These are phyloP conservation scores for Campoplex nolae DNA, from an alignment of 2,888 invertebrate species.

Conservation along the genomic window DNA sequence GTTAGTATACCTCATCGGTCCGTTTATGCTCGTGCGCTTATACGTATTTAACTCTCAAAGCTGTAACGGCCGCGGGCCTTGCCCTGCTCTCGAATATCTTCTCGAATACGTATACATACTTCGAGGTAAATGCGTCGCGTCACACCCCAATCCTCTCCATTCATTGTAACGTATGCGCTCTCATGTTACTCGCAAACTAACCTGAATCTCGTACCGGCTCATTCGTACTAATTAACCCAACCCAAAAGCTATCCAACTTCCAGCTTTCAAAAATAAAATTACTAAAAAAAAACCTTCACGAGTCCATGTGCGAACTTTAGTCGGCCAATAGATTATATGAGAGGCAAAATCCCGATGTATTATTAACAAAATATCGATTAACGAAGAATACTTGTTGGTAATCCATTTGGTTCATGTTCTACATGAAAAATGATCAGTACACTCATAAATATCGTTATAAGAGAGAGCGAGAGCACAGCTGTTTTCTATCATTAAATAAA, in stretches of 20 bases:
- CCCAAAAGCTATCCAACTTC: background rate
- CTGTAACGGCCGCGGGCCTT: background rate
- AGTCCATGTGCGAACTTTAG: too few relatives aligned
- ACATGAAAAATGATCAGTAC: background rate
- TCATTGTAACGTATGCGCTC: background rate
- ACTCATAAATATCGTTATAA: background rate
- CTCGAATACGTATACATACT: background rate
- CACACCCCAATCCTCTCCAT: background rate
- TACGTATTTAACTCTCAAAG: background rate
- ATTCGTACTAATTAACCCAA: background rate
- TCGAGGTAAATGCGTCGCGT: too few relatives aligned
- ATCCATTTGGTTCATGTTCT: background rate
- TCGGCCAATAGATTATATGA: background rate
- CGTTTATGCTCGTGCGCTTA: background rate
- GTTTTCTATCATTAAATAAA: background rate
- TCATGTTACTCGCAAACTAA: background rate
- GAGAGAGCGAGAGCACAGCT: background rate
- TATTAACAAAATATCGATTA: background rate
- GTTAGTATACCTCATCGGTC: conserved; percentile 1
- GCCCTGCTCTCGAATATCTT: background rate
- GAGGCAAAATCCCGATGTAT: background rate
- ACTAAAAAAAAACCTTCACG: background rate
- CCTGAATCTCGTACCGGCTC: background rate
- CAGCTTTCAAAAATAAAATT: background rate
- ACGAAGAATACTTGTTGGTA: background rate